A percentile compares a stretch with the other conserved stretches of the same genome.
phyloP scores from a whole-genome alignment of 2,113 vertebrate genomes.

The Alces alces region DNA sequence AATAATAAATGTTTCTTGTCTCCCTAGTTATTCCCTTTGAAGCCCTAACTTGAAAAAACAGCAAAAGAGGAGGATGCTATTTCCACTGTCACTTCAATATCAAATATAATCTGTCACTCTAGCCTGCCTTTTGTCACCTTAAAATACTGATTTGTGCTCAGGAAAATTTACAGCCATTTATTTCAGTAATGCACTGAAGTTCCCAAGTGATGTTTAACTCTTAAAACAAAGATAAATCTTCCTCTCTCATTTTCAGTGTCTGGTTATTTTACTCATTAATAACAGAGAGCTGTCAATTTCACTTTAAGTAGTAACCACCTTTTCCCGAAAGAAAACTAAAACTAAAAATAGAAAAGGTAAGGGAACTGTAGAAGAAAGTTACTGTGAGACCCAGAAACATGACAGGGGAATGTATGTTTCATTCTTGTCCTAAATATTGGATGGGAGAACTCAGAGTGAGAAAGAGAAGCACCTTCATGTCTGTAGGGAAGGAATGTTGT shows the following conservation, averaged over 20 bases:
- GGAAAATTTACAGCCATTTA: slow-evolving; percentile 3
- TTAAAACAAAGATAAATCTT: slow-evolving; percentile 60
- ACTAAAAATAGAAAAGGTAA: not conserved
- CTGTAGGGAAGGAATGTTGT: not conserved
- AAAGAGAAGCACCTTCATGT: not conserved
- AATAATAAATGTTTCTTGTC: slow-evolving; percentile 22
- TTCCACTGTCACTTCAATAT: slow-evolving; percentile 24
- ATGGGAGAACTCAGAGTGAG: not conserved
- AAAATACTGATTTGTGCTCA: not conserved
- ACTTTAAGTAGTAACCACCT: not conserved
- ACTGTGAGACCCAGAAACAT: not conserved
- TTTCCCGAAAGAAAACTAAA: not conserved
- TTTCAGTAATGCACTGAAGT: not conserved
- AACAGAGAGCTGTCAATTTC: not conserved
- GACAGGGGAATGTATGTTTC: rapidly evolving
- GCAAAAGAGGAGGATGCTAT: slow-evolving; percentile 18
- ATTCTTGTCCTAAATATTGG: not conserved
- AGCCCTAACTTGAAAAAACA: not conserved
- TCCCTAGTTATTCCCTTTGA: not conserved
- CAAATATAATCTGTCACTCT: slow-evolving; percentile 22
- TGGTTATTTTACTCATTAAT: slow-evolving; percentile 32
- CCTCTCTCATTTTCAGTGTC: not conserved
- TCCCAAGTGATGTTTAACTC: slow-evolving; percentile 12
- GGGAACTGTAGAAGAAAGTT: not conserved
- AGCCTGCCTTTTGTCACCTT: not conserved